Evolutionary conservation across 1,140 invertebrate species (phyloP), one percentile per base, ranked within the genome.

Genomic region (Ylistrum balloti): DNA sequence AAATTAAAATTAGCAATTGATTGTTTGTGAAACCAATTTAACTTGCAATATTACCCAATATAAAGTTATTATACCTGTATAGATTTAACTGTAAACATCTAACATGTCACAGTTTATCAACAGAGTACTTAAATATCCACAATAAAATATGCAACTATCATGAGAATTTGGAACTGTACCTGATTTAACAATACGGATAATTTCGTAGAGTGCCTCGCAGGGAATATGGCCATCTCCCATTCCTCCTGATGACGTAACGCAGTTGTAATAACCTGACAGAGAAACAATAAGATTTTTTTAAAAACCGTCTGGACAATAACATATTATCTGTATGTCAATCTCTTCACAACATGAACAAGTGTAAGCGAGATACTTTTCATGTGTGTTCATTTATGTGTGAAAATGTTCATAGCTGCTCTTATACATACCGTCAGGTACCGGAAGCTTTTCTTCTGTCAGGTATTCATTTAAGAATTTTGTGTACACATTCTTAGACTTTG

Each of bases 201-300:
- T 95, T 93, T 97, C 96, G 86, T 95, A 88, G 28, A 97, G 33
- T 33, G 95, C 96, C 15, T 88, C 88, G 48, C 95, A 94, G 38
- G 96, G 96, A 90, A 97, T 96, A 91, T 97, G 96, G 9, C 96
- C 96, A 92, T 96, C 96, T 0, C 96, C 96, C 96, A 97, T 96
- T 17, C 96, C 96, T 0, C 96, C 96, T 74, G 95, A 92, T 74
- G 56, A 74, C 20, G 56, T 74, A 0, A 74, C 56, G n/a, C 56
- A 74, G 22, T 74, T 74, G 56, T 74, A 74, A 28, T 74, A 74
- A 74, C 56, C 56, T 74, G 41, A 45, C 1, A 74, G 20, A 74
- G 13, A 17, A 74, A 28, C 56, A 74, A 3, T n/a, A 74, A 74
- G 0, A 74, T 28, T 22, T 74, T 74, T 28, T n/a, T n/a, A n/a